Conservation (phyloP, 2,113 vertebrate genomes). For the Callaeas wilsoni region DNA sequence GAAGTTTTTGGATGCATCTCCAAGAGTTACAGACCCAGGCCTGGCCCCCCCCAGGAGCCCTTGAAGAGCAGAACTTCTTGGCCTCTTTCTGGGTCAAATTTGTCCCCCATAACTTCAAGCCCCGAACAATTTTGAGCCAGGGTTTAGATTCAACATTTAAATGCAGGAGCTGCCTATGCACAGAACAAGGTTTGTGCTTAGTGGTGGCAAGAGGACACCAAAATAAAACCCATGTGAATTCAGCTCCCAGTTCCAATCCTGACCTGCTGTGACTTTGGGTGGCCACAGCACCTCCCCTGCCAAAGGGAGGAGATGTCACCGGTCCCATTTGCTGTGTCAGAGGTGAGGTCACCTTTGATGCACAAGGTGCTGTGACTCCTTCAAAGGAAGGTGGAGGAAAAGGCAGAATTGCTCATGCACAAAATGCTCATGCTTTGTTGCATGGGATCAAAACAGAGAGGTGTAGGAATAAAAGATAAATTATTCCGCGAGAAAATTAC, state of each 20-base stretch:
- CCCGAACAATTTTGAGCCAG: background rate
- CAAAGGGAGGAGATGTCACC: background rate
- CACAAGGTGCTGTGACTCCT: background rate
- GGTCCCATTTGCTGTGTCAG: background rate
- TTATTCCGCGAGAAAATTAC: background rate
- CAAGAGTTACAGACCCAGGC: background rate
- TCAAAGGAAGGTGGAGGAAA: background rate
- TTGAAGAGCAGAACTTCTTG: background rate
- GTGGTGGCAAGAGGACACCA: background rate
- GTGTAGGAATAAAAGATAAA: background rate
- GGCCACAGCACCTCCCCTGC: background rate
- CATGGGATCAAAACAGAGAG: background rate
- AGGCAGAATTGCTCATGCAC: background rate
- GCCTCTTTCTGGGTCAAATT: background rate
- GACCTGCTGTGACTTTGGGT: background rate
- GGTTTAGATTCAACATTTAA: background rate
- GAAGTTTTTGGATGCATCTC: background rate
- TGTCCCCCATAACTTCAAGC: background rate
- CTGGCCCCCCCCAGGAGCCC: background rate
- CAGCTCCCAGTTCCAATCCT: background rate
- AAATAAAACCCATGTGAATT: background rate
- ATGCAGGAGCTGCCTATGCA: no score
- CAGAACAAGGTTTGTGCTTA: background rate
- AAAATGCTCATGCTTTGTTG: background rate
- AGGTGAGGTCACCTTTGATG: background rate